These are phyloP conservation scores for Dromococcyx pavoninus DNA, from an alignment of 2,797 vertebrate species.

Conservation along the genomic window DNA sequence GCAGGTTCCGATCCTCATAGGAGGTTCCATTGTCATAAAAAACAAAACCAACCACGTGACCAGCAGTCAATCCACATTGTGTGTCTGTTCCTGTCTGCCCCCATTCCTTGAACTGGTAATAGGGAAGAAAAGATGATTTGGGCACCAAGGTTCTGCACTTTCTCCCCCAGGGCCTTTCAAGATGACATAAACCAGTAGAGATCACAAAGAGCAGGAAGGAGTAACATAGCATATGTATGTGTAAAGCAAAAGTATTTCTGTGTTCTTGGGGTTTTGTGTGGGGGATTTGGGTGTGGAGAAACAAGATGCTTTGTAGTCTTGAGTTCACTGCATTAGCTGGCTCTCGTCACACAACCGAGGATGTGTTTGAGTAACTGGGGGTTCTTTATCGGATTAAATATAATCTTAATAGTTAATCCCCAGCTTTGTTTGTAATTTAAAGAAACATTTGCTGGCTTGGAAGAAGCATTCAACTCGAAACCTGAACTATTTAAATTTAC, in stretches of 20 bases:
- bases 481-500: not conserved
- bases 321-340: not conserved
- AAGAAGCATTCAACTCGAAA: not conserved
- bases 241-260: not conserved
- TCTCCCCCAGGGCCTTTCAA: not conserved
- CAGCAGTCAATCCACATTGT: too few species aligned
- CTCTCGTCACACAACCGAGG: not conserved
- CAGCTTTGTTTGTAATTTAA: not conserved
- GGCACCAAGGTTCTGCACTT: too few species aligned
- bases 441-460: not conserved
- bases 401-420: not conserved
- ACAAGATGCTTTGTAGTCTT: not conserved
- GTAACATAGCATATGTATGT: not conserved
- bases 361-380: not conserved
- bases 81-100: too few species aligned
- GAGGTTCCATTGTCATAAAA: too few species aligned
- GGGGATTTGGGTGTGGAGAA: not conserved
- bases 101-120: too few species aligned
- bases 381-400: not conserved
- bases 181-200: not conserved
- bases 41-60: too few species aligned
- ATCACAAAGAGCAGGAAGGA: not conserved
- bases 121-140: too few species aligned
- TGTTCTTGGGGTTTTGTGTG: not conserved
- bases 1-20: too few species aligned